A percentile compares a stretch with the other conserved stretches of the same genome.
Conservation (phyloP, 2,113 vertebrate genomes). For the Saccopteryx bilineata region DNA sequence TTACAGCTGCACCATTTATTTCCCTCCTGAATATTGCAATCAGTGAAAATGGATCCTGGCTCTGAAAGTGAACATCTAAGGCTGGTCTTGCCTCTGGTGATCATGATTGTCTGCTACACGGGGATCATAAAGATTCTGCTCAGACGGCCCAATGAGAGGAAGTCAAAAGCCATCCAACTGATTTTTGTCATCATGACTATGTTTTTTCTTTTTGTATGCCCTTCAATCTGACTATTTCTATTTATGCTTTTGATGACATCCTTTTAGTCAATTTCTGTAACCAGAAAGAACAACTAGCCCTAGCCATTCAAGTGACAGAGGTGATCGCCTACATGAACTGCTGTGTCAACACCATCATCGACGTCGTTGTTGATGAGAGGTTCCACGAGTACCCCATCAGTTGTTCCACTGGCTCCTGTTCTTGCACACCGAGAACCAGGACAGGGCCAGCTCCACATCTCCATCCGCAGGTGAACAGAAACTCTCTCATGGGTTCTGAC, state of each 20-base stretch:
- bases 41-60: slow-evolving; percentile 72
- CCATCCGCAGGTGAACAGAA: slow-evolving; percentile 88
- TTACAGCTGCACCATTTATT: slow-evolving; percentile 55
- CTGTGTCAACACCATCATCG: slow-evolving; percentile 92
- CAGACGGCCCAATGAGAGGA: slow-evolving; percentile 86
- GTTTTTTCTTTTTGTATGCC: slow-evolving; percentile 93
- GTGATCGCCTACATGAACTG: slow-evolving; percentile 90
- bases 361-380: slow-evolving; percentile 91
- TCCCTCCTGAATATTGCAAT: background rate
- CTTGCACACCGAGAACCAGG: background rate
- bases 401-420: slow-evolving; percentile 6
- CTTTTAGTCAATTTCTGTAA: background rate
- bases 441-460: slow-evolving; percentile 69
- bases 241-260: slow-evolving; percentile 53
- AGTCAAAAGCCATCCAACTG: slow-evolving; percentile 89
- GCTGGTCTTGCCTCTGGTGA: slow-evolving; percentile 88
- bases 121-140: slow-evolving; percentile 88
- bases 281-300: slow-evolving; percentile 50
- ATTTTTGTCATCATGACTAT: slow-evolving; percentile 91
- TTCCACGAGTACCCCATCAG: slow-evolving; percentile 89
- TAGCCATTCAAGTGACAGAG: slow-evolving; percentile 86
- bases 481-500: slow-evolving; percentile 83
- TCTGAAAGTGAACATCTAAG: slow-evolving; percentile 89
- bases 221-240: slow-evolving; percentile 86
- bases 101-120: slow-evolving; percentile 89